Evolutionary conservation across 2,888 invertebrate genomes (phyloP).

Genomic region (Spialia ferax): DNA sequence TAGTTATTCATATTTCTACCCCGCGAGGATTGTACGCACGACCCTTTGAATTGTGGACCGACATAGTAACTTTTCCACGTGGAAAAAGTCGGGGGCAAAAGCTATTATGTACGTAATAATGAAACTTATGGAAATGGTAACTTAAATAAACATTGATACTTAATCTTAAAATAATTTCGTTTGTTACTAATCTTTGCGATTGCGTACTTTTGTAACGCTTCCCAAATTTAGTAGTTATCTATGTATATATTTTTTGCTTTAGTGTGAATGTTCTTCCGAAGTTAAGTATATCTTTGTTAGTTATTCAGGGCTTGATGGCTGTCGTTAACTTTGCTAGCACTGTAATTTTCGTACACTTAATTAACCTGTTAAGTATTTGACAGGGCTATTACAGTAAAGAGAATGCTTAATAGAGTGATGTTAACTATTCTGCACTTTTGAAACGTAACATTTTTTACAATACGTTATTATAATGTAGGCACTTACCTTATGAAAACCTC

Average conservation of each 20-base stretch:
- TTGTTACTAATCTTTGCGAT: not conserved
- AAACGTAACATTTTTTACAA: not conserved
- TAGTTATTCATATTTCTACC: no score
- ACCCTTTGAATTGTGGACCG: no score
- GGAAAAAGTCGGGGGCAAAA: no score
- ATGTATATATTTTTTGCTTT: not conserved
- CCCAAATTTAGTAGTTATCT: no score
- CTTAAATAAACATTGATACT: no score
- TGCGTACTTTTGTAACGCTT: not conserved
- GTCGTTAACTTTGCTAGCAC: not conserved
- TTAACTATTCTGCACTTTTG: not conserved
- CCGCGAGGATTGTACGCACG: no score
- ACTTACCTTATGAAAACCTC: no score
- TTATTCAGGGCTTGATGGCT: not conserved
- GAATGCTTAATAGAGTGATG: not conserved
- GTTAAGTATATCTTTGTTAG: not conserved
- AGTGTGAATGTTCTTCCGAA: not conserved
- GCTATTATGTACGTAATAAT: no score
- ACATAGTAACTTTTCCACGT: no score
- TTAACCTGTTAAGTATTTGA: not conserved
- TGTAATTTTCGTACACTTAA: not conserved
- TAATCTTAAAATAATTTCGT: no score
- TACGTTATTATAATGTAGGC: no score
- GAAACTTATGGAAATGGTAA: no score
- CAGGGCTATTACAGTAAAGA: not conserved